Percentiles rank a stretch among this genome's conserved stretches.
These are phyloP conservation scores for Alces alces DNA, from an alignment of 2,113 vertebrate genomes.

Conservation along the genomic window DNA sequence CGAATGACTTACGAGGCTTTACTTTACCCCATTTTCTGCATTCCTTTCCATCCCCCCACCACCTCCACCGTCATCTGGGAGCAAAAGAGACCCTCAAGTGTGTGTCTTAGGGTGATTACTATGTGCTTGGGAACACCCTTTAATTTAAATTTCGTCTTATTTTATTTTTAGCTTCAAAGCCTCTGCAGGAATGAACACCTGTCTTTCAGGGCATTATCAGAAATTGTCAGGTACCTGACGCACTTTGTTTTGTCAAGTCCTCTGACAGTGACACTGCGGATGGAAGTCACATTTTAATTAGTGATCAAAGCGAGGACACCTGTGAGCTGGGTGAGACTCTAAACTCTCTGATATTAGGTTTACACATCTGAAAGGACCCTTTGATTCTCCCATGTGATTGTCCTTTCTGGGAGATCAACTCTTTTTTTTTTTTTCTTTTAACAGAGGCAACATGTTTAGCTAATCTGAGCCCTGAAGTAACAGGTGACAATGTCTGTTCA, in stretches of 20 bases:
- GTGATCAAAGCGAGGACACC: slow-evolving; percentile 83
- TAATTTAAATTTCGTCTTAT: slow-evolving; percentile 85
- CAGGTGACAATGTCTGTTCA: not conserved
- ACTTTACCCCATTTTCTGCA: slow-evolving; percentile 81
- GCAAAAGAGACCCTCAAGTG: slow-evolving; percentile 69
- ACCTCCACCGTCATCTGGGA: slow-evolving; percentile 36
- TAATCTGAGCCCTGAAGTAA: not conserved
- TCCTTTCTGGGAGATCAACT: slow-evolving; percentile 77
- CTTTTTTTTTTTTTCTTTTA: slow-evolving; percentile 50
- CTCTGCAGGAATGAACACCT: slow-evolving; percentile 85
- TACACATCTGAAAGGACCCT: slow-evolving; percentile 53
- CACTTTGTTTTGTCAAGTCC: slow-evolving; percentile 83
- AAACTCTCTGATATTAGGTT: slow-evolving; percentile 64
- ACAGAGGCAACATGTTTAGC: slow-evolving; percentile 35
- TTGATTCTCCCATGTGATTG: slow-evolving; percentile 62
- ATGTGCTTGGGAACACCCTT: slow-evolving; percentile 83
- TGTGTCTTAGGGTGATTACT: slow-evolving; percentile 85
- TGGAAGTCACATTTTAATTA: slow-evolving; percentile 81
- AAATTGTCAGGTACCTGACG: slow-evolving; percentile 78
- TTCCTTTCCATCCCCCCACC: slow-evolving; percentile 76
- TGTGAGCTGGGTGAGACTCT: slow-evolving; percentile 77
- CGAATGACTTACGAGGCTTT: slow-evolving; percentile 82
- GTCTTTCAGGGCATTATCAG: slow-evolving; percentile 79
- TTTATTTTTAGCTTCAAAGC: slow-evolving; percentile 87
- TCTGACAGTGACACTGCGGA: slow-evolving; percentile 78